A percentile compares a stretch with the other conserved stretches of the same genome.
Conservation (phyloP, 2,113 vertebrate genomes). For the Tinamus guttatus region DNA sequence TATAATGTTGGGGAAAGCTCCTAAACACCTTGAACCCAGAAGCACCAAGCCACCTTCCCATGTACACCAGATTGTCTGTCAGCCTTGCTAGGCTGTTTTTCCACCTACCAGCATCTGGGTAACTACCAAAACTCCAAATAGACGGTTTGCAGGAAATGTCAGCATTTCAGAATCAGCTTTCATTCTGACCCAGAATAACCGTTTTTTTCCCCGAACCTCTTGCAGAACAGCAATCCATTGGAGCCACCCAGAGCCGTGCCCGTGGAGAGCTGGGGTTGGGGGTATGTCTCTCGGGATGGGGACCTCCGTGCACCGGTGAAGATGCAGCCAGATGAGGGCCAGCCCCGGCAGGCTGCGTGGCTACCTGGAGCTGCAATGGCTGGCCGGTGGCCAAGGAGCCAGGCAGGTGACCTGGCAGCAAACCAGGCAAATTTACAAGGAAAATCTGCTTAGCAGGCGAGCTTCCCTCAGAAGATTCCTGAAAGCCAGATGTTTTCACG, state of each 20-base stretch:
- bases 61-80: background rate
- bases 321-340: background rate
- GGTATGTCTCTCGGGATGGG: background rate
- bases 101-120: background rate
- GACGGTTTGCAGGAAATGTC: background rate
- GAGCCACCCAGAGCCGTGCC: background rate
- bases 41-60: background rate
- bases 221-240: background rate
- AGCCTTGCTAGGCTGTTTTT: background rate
- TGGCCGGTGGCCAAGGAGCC: slow-evolving; percentile 61
- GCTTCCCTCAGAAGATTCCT: slow-evolving; percentile 69
- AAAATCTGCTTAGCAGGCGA: slow-evolving; percentile 76
- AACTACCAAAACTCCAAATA: background rate
- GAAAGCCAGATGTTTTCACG: slow-evolving; percentile 73
- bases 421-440: slow-evolving; percentile 75
- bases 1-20: background rate
- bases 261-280: background rate
- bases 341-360: background rate
- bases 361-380: background rate
- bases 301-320: background rate
- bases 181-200: background rate
- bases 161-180: background rate
- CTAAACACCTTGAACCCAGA: background rate
- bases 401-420: slow-evolving; percentile 72
- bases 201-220: background rate